These are phyloP conservation scores for Loriculus beryllinus DNA, from an alignment of 2,797 vertebrate genomes.

Conservation along the genomic window DNA sequence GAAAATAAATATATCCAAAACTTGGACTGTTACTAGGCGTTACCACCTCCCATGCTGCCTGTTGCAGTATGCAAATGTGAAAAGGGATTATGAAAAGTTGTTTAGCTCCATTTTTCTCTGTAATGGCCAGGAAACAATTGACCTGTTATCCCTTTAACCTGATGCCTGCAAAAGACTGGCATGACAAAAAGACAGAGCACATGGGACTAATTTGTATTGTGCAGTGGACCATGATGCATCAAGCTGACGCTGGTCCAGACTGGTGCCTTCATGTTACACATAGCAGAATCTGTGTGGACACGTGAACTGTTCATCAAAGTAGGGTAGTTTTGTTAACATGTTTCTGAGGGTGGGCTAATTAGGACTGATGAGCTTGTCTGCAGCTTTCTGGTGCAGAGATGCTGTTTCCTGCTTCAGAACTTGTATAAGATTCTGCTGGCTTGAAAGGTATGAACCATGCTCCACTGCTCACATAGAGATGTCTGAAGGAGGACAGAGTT, in stretches of 20 bases:
- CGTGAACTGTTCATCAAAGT: neutral
- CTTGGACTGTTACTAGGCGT: neutral
- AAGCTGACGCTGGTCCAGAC: neutral
- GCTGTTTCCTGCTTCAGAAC: neutral
- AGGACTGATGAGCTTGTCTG: neutral
- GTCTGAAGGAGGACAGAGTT: neutral
- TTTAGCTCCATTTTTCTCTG: neutral
- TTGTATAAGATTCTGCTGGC: neutral
- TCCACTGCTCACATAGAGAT: fast-evolving
- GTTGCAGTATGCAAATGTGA: neutral
- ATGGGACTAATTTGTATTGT: neutral
- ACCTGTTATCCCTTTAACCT: neutral
- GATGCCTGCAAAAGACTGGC: neutral
- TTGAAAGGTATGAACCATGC: neutral
- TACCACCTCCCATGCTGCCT: neutral
- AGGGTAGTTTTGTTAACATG: neutral
- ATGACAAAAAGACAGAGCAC: neutral
- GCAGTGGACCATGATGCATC: neutral
- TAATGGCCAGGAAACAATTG: slow-evolving; percentile 9
- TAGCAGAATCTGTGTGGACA: neutral
- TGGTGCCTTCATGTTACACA: neutral
- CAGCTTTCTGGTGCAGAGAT: neutral
- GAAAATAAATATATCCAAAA: neutral
- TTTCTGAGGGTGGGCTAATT: neutral
- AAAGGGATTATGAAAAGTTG: neutral